Evolutionary conservation across 2,113 vertebrate genomes (phyloP).

Genomic region (Rallus limicola): DNA sequence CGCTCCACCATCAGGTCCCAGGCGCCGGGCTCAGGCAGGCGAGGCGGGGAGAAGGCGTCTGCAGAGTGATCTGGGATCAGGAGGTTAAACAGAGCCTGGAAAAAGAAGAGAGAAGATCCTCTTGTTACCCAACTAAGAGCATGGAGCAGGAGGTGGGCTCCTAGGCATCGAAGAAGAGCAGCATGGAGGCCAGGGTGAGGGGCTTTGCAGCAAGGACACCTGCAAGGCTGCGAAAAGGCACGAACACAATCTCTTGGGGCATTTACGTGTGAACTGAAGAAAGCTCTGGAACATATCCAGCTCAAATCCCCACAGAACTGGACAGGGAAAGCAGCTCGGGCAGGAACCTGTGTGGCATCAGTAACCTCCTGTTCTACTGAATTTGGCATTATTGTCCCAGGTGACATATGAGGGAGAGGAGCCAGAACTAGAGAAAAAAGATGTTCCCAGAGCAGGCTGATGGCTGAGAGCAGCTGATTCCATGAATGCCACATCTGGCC

Average conservation of each 20-base stretch:
- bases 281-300: not conserved
- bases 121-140: not conserved
- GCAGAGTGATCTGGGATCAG: slow-evolving; percentile 90
- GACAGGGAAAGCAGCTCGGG: not conserved
- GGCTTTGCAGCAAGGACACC: not conserved
- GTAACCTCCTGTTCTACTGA: not conserved
- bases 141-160: not conserved
- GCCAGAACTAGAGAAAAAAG: not conserved
- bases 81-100: slow-evolving; percentile 87
- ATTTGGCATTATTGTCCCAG: not conserved
- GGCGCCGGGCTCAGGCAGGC: slow-evolving; percentile 49
- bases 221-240: not conserved
- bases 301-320: accelerated
- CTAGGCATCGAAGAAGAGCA: accelerated
- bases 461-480: not conserved
- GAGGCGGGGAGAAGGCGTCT: slow-evolving; percentile 92
- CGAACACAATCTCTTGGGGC: not conserved
- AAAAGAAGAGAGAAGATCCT: not conserved
- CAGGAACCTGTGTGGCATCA: not conserved
- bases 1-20: slow-evolving; percentile 80
- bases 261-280: not conserved
- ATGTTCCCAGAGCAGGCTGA: not conserved
- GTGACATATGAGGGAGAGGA: not conserved
- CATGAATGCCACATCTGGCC: not conserved
- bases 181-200: not conserved